Conservation (phyloP, 2,797 vertebrate species). For the Clangula hyemalis region DNA sequence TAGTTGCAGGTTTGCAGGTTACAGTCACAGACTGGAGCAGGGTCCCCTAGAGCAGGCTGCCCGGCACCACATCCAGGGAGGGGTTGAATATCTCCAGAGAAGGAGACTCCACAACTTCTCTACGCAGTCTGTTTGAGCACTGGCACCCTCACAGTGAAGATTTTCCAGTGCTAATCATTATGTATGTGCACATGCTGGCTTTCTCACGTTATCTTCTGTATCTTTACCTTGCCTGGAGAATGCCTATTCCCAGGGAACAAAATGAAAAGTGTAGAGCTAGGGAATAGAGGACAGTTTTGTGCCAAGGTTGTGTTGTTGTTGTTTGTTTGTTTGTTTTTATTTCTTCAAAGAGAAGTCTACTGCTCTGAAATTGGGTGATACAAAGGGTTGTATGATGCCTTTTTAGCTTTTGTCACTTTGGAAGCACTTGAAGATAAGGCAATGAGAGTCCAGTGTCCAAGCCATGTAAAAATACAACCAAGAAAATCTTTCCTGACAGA, state of each 20-base stretch:
- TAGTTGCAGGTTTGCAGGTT: not conserved
- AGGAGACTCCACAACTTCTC: too few relatives aligned
- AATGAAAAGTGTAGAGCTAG: not conserved
- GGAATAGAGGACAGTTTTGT: not conserved
- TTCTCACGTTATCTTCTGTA: not conserved
- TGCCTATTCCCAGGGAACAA: accelerated
- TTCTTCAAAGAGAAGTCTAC: not conserved
- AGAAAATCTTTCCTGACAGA: not conserved
- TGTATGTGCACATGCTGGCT: not conserved
- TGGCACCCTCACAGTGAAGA: too few relatives aligned
- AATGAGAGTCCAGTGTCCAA: accelerated
- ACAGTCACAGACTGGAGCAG: too few relatives aligned
- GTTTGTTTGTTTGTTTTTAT: not conserved
- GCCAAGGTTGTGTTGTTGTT: not conserved
- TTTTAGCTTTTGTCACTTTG: not conserved
- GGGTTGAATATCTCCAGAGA: too few relatives aligned
- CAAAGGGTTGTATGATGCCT: accelerated
- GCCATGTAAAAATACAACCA: not conserved
- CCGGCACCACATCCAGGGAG: too few relatives aligned
- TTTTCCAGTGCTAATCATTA: not conserved
- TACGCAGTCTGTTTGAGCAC: too few relatives aligned
- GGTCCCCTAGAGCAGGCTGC: too few relatives aligned
- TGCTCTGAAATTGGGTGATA: not conserved
- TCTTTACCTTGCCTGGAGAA: not conserved
- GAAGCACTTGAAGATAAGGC: not conserved